Percentiles rank a stretch among this genome's conserved stretches.
phyloP scores from a whole-genome alignment of 2,888 invertebrate species.

The Parnassius orleans region DNA sequence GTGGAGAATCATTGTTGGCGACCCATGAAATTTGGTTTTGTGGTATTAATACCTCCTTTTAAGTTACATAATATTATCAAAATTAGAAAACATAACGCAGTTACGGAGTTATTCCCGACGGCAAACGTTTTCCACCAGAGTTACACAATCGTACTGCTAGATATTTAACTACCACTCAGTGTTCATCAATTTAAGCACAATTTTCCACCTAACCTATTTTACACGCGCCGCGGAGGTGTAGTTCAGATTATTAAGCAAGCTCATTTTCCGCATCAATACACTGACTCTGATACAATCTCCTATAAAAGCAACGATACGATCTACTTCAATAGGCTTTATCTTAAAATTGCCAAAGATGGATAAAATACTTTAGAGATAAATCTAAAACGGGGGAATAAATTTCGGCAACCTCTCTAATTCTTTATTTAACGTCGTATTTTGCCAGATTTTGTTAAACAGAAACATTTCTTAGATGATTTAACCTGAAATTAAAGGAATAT shows the following conservation, averaged over 20 bases:
- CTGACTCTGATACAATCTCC: constrained; percentile 28
- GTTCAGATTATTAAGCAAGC: constrained; percentile 42
- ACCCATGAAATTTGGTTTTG: too few relatives aligned
- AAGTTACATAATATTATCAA: too few relatives aligned
- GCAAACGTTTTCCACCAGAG: too few relatives aligned
- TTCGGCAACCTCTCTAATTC: background rate
- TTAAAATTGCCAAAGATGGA: constrained; percentile 4
- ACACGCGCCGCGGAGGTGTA: constrained; percentile 30
- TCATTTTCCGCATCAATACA: constrained; percentile 42
- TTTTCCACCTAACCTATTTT: constrained; percentile 47
- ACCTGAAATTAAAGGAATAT: too few relatives aligned
- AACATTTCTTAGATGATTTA: too few relatives aligned
- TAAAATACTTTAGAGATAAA: constrained; percentile 4
- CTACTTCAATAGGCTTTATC: constrained; percentile 14
- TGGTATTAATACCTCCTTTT: too few relatives aligned
- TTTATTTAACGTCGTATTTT: too few relatives aligned
- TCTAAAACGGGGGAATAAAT: background rate
- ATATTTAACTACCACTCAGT: constrained; percentile 6
- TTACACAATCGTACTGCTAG: background rate
- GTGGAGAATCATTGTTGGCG: too few relatives aligned
- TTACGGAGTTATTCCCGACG: background rate
- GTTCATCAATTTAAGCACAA: constrained; percentile 31
- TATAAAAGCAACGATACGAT: constrained; percentile 19
- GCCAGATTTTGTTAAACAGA: too few relatives aligned
- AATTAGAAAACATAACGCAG: too few relatives aligned